Percentiles rank a stretch among this genome's conserved stretches.
Conservation (phyloP, 2,113 vertebrate genomes). For the Crypturellus undulatus region DNA sequence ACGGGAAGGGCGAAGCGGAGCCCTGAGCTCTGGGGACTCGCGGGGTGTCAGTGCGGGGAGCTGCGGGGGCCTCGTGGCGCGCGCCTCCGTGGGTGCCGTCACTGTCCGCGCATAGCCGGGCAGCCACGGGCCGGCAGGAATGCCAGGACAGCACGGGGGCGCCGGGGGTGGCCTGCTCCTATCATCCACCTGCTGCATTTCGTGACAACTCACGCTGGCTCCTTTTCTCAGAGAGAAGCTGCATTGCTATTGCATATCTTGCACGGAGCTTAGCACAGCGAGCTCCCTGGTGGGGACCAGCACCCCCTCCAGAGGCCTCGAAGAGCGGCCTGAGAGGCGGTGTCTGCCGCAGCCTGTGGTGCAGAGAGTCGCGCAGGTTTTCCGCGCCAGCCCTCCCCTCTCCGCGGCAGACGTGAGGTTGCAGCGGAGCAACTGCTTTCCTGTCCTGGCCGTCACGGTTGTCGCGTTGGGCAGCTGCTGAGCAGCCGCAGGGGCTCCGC, state of each 20-base stretch:
- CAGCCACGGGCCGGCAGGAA: neutral
- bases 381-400: neutral
- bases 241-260: neutral
- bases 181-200: neutral
- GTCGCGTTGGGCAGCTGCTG: neutral
- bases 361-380: neutral
- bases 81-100: no score
- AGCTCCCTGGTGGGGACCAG: neutral
- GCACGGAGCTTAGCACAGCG: neutral
- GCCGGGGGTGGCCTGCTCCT: neutral
- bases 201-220: neutral
- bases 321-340: neutral
- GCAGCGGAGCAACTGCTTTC: neutral
- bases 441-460: neutral
- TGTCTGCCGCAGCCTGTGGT: neutral
- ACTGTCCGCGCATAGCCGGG: accelerated
- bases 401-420: neutral
- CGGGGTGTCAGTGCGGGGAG: neutral
- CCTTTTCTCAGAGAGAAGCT: neutral
- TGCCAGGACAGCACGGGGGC: neutral
- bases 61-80: no score
- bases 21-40: neutral
- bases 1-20: neutral
- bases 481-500: neutral
- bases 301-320: neutral